Evolutionary conservation across 2,888 invertebrate genomes (phyloP).

Genomic region (Smittia aterrima): DNA sequence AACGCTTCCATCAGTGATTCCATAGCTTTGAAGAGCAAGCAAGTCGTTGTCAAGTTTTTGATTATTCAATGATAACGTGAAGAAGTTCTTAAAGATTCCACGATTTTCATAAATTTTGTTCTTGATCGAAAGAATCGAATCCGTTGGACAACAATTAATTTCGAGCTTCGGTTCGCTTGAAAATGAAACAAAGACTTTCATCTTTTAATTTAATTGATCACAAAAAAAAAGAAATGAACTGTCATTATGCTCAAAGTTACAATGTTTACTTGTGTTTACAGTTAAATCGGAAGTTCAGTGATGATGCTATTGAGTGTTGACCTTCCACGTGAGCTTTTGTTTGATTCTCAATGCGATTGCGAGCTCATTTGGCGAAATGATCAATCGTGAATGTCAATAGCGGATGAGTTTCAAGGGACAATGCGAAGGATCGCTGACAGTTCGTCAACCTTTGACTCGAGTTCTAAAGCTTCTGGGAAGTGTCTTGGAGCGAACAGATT

Average conservation of each 20-base stretch:
- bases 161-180: background rate
- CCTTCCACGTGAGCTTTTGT: slow-evolving; percentile 13
- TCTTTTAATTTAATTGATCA: background rate
- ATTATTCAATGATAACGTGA: background rate
- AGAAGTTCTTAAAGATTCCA: slow-evolving; percentile 1
- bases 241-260: background rate
- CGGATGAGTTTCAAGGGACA: too few relatives aligned
- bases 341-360: slow-evolving; percentile 1
- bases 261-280: background rate
- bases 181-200: background rate
- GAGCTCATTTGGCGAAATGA: background rate
- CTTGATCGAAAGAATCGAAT: background rate
- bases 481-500: too few relatives aligned
- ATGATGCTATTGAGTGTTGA: slow-evolving; percentile 4
- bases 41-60: background rate
- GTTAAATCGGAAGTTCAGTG: background rate
- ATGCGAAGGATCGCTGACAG: too few relatives aligned
- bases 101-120: background rate
- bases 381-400: background rate
- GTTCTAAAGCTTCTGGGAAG: too few relatives aligned
- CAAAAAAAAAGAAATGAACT: background rate
- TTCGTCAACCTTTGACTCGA: too few relatives aligned
- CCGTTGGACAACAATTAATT: background rate
- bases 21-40: background rate
- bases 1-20: slow-evolving; percentile 3